Conservation (phyloP, 2,113 vertebrate genomes). For the Podarcis cretensis region DNA sequence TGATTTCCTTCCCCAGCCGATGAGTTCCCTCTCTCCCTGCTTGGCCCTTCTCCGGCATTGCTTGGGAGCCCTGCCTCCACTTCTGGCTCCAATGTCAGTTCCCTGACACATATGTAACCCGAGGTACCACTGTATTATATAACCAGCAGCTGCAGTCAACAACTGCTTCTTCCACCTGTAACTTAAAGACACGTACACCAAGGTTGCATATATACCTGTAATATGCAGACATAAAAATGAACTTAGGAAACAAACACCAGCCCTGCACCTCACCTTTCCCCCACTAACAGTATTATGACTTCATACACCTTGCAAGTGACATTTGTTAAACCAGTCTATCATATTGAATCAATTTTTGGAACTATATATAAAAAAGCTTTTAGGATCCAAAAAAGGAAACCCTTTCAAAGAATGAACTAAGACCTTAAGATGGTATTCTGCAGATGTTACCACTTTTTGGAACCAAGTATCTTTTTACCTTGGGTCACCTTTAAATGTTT, state of each 20-base stretch:
- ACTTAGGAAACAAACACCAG: not conserved
- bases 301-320: not conserved
- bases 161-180: not conserved
- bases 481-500: not conserved
- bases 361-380: constrained; percentile 6
- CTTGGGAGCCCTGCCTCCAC: too few species aligned
- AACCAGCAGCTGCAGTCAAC: not conserved
- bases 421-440: not conserved
- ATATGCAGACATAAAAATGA: not conserved
- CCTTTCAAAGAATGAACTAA: constrained; percentile 2
- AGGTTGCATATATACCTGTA: too few species aligned
- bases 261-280: not conserved
- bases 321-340: constrained; percentile 20
- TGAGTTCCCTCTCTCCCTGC: too few species aligned
- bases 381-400: not conserved
- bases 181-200: not conserved
- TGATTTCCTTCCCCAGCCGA: too few species aligned
- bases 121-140: too few species aligned
- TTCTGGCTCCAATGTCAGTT: too few species aligned
- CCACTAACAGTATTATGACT: not conserved
- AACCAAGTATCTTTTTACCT: not conserved
- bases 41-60: too few species aligned
- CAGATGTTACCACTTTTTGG: not conserved
- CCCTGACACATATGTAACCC: too few species aligned
- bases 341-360: constrained; percentile 26